phyloP scores from a whole-genome alignment of 2,113 vertebrate genomes.

The Rutilus rutilus region DNA sequence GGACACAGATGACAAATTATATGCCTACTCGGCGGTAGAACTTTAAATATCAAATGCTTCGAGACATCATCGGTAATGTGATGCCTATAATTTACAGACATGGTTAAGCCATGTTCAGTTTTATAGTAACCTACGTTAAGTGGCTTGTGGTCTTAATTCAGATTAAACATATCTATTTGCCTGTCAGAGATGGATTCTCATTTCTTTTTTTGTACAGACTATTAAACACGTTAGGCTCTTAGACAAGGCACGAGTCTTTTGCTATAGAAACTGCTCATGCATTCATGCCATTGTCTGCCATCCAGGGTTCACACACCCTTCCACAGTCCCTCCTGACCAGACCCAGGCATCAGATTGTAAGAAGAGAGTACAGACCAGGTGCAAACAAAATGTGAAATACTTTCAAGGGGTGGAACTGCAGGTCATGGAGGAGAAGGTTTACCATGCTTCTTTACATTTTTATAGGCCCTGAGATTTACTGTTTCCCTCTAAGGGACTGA shows the following conservation, averaged over 20 bases:
- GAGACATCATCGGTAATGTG: conserved; percentile 44
- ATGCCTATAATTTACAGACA: conserved; percentile 50
- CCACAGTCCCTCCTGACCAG: conserved; percentile 18
- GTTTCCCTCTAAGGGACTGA: conserved; percentile 40
- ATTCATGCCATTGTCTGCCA: conserved; percentile 16
- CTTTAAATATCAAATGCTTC: conserved; percentile 20
- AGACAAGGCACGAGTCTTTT: background rate
- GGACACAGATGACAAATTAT: conserved; percentile 50
- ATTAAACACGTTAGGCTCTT: background rate
- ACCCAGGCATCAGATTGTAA: conserved; percentile 8
- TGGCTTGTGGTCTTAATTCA: conserved; percentile 60
- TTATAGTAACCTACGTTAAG: conserved; percentile 28
- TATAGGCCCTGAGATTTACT: conserved; percentile 39
- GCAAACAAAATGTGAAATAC: conserved; percentile 29
- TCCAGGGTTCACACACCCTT: background rate
- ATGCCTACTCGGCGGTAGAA: conserved; percentile 29
- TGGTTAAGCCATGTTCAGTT: conserved; percentile 39
- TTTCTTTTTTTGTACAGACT: background rate
- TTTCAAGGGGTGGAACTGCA: conserved; percentile 25
- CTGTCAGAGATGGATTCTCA: background rate
- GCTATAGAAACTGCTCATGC: conserved; percentile 8
- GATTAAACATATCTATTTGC: conserved; percentile 38
- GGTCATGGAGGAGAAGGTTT: conserved; percentile 26
- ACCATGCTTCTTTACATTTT: conserved; percentile 40
- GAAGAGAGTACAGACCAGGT: conserved; percentile 24